Evolutionary conservation across 1,140 invertebrate species (phyloP).

Genomic region (Amphibalanus amphitrite): DNA sequence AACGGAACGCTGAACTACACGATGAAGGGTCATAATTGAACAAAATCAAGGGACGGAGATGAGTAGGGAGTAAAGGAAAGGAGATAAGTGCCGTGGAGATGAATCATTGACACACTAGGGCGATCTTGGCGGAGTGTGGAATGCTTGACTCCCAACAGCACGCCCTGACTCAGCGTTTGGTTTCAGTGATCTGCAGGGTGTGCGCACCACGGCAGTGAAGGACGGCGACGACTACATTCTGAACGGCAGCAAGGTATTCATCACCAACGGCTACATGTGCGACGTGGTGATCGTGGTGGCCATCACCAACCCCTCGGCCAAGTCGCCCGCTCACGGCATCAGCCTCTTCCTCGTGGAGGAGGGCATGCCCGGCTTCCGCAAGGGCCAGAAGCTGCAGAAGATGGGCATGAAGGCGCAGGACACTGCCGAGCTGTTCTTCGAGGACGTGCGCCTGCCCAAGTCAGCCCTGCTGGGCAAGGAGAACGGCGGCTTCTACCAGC

Average conservation of each 20-base stretch:
- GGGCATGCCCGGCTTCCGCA: slow-evolving; percentile 30
- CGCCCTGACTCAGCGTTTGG: no score
- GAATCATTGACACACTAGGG: no score
- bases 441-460: slow-evolving; percentile 31
- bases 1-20: no score
- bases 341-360: slow-evolving; percentile 32
- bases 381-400: slow-evolving; percentile 31
- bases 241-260: slow-evolving; percentile 33
- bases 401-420: slow-evolving; percentile 33
- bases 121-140: no score
- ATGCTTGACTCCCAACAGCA: no score
- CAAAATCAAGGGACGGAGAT: no score
- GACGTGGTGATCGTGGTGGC: slow-evolving; percentile 33
- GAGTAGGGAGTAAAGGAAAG: no score
- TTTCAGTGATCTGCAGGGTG: slow-evolving; percentile 30
- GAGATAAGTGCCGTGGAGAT: no score
- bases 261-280: slow-evolving; percentile 31
- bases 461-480: slow-evolving; percentile 28
- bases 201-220: slow-evolving; percentile 29
- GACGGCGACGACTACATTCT: slow-evolving; percentile 32
- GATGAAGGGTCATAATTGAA: no score
- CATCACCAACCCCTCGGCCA: slow-evolving; percentile 28
- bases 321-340: slow-evolving; percentile 30
- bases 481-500: slow-evolving; percentile 32
- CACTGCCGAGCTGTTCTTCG: slow-evolving; percentile 35